Conservation (phyloP, 2,797 vertebrate species). For the Avahi laniger region DNA sequence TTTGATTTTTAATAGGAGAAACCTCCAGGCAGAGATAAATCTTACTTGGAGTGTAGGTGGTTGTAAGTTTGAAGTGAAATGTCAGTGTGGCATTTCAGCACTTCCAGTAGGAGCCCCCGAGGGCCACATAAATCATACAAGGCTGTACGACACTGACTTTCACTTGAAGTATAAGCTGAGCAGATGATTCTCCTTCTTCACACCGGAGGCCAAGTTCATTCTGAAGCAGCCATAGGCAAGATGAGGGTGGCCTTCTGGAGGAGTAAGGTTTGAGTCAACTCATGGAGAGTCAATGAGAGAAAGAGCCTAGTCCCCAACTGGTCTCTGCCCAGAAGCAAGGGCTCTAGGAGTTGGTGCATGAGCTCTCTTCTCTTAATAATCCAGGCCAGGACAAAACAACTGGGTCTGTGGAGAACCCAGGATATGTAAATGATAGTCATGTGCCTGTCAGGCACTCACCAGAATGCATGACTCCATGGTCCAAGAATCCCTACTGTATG, state of each 20-base stretch:
- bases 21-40: slow-evolving; percentile 53
- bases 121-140: slow-evolving; percentile 51
- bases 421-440: not conserved
- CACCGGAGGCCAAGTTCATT: not conserved
- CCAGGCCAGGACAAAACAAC: not conserved
- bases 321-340: not conserved
- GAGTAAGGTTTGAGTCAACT: not conserved
- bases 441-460: not conserved
- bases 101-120: slow-evolving; percentile 35
- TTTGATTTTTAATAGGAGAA: slow-evolving; percentile 56
- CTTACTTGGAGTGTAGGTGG: slow-evolving; percentile 39
- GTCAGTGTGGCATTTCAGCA: slow-evolving; percentile 68
- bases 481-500: not conserved
- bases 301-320: not conserved
- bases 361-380: not conserved
- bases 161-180: slow-evolving; percentile 45
- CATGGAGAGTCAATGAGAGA: not conserved
- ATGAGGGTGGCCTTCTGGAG: not conserved
- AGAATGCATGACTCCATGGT: not conserved
- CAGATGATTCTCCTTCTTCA: slow-evolving; percentile 45
- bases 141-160: not conserved
- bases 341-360: not conserved
- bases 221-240: not conserved
- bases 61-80: slow-evolving; percentile 66
- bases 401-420: not conserved